These are phyloP conservation scores for Aporophyla lueneburgensis DNA, from an alignment of 2,888 invertebrate species.

Conservation along the genomic window DNA sequence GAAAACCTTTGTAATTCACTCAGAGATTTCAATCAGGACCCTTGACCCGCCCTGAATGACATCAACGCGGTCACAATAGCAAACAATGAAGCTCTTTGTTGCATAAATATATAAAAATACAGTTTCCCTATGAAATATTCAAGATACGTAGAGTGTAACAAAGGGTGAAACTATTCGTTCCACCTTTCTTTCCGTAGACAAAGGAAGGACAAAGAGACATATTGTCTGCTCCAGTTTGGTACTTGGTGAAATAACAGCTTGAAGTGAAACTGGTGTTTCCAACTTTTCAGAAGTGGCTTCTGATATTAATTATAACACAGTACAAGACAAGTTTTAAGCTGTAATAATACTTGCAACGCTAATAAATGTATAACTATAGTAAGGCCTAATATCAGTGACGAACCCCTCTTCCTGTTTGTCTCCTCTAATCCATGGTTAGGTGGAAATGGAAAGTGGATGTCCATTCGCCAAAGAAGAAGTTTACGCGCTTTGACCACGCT, in stretches of 20 bases:
- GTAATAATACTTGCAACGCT: neutral
- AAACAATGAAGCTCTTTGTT: conserved; percentile 56
- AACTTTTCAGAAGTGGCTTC: neutral
- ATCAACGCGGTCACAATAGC: conserved; percentile 32
- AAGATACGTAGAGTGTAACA: conserved; percentile 50
- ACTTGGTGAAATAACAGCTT: conserved; percentile 23
- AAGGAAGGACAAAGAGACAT: conserved; percentile 42
- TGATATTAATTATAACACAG: neutral
- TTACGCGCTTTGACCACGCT: no score
- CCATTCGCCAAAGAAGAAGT: no score
- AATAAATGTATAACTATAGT: no score
- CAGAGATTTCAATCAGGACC: conserved; percentile 61
- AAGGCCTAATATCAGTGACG: neutral
- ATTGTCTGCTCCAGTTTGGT: conserved; percentile 31
- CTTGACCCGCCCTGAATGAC: conserved; percentile 61
- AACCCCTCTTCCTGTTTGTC: neutral
- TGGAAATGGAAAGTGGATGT: no score
- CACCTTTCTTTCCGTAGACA: conserved; percentile 23
- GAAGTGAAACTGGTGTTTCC: conserved; percentile 18
- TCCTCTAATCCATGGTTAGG: neutral
- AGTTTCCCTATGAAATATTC: conserved; percentile 56
- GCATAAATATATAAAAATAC: conserved; percentile 51
- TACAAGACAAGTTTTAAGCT: neutral
- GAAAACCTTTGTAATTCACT: conserved; percentile 44
- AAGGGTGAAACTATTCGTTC: conserved; percentile 36